Evolutionary conservation across 2,113 vertebrate genomes (phyloP), one percentile per base, ranked within the genome.

Genomic region (Himantopus leucocephalus): DNA sequence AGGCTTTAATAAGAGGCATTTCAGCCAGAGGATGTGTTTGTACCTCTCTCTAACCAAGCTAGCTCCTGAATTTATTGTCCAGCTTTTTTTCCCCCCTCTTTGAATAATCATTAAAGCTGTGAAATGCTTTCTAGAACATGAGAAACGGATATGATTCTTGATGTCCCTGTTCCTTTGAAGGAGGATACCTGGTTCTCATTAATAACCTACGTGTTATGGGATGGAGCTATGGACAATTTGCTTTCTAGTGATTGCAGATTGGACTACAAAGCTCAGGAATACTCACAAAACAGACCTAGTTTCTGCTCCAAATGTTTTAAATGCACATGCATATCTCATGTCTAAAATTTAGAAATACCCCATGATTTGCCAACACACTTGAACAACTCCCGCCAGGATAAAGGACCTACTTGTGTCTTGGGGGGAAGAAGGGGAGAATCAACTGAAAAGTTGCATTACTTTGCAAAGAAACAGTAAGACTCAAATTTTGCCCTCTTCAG

Each of bases 171-270:
- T 81, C 72, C 94, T 97, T 97, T 97, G 96, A 96, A 96, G 92
- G 58, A 88, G 64, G 84, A 82, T 96, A 96, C 91, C 97, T 97
- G 96, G 91, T 96, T 97, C 85, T 88, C 82, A 96, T 97, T 97
- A 97, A 94, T 94, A 97, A 58, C 60, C 66, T 92, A 27, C 5
- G 3, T 75, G 79, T 79, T 76, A 60, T 29, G 87, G 71, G 64
- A 83, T 85, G 89, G 64, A 91, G 82, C 91, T 94, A 88, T 27
- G 95, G 92, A 74, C 70, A 87, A 96, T 96, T 96, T 95, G 90
- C 66, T 97, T 86, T 90, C 92, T 92, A 97, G 92, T 59, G 87
- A 88, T 79, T 93, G 82, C 93, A 97, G 88, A 85, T 47, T 92
- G 85, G 43, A 96, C 72, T 93, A 97, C 88, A 96, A 97, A 97